phyloP scores from a whole-genome alignment of 1,140 invertebrate species.

The Nasonia longicornis region DNA sequence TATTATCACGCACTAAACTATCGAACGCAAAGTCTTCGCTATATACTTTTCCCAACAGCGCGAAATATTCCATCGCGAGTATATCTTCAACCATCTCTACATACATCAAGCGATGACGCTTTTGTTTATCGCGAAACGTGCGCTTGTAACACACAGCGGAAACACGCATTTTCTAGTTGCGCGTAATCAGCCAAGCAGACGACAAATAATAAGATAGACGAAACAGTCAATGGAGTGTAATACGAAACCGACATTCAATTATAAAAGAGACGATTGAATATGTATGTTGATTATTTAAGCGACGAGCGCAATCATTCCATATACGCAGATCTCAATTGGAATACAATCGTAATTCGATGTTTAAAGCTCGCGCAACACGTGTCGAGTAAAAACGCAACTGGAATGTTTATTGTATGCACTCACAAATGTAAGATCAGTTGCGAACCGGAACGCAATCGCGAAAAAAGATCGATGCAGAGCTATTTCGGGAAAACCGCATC shows the following conservation, averaged over 20 bases:
- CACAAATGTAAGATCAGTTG: neutral
- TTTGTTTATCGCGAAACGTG: neutral
- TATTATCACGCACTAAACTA: too few species aligned
- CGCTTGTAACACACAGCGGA: neutral
- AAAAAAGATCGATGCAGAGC: neutral
- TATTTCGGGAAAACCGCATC: neutral
- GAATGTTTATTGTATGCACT: neutral
- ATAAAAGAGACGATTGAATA: slow-evolving; percentile 35
- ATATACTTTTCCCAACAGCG: too few species aligned
- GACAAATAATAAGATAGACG: slow-evolving; percentile 1
- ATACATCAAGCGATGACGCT: too few species aligned
- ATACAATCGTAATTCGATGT: slow-evolving; percentile 4
- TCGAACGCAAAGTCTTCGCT: too few species aligned
- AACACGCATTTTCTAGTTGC: neutral
- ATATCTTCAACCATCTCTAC: neutral
- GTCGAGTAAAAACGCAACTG: neutral
- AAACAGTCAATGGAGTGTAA: slow-evolving; percentile 8
- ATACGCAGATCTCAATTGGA: neutral
- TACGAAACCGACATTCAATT: slow-evolving; percentile 22
- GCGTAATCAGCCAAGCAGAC: neutral
- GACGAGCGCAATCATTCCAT: neutral
- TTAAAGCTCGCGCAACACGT: neutral
- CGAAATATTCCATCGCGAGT: too few species aligned
- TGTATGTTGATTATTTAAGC: slow-evolving; percentile 24
- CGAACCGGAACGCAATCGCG: neutral